Conservation (phyloP, 2,888 invertebrate genomes). For the Nesidiocoris tenuis region DNA sequence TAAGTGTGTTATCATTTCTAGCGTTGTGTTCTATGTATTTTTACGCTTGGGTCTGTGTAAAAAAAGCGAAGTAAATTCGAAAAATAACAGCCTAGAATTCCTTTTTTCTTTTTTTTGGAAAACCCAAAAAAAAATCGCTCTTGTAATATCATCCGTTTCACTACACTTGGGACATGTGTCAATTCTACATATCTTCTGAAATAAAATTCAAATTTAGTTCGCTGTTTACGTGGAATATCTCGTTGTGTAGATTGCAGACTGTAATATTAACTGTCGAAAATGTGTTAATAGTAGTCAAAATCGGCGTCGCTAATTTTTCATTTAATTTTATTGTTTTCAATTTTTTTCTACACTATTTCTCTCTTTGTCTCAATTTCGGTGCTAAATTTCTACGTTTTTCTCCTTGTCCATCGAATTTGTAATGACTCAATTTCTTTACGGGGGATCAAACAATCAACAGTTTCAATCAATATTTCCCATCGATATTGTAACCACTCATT, state of each 20-base stretch:
- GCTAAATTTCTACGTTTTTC: not conserved
- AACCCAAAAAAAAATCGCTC: slow-evolving; percentile 15
- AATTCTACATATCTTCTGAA: slow-evolving; percentile 30
- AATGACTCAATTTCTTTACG: not conserved
- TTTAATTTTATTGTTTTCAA: too few relatives aligned
- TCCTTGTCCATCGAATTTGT: not conserved
- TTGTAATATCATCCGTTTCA: not conserved
- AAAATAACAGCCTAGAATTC: slow-evolving; percentile 1
- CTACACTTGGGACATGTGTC: slow-evolving; percentile 23
- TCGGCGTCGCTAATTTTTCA: too few relatives aligned
- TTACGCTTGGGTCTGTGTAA: slow-evolving; percentile 30
- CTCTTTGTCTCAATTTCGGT: not conserved
- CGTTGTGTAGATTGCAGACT: not conserved
- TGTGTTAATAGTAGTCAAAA: too few relatives aligned
- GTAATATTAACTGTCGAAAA: not conserved
- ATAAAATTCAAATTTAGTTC: not conserved
- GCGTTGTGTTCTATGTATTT: slow-evolving; percentile 12
- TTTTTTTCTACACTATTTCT: too few relatives aligned
- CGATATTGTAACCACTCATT: not conserved
- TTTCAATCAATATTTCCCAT: not conserved
- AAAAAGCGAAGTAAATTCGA: slow-evolving; percentile 13
- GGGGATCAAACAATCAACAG: not conserved
- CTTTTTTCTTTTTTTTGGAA: slow-evolving; percentile 1
- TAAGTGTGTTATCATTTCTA: slow-evolving; percentile 45
- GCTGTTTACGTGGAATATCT: not conserved